phyloP scores from a whole-genome alignment of 1,140 invertebrate species.

The Sitobion miscanthi region DNA sequence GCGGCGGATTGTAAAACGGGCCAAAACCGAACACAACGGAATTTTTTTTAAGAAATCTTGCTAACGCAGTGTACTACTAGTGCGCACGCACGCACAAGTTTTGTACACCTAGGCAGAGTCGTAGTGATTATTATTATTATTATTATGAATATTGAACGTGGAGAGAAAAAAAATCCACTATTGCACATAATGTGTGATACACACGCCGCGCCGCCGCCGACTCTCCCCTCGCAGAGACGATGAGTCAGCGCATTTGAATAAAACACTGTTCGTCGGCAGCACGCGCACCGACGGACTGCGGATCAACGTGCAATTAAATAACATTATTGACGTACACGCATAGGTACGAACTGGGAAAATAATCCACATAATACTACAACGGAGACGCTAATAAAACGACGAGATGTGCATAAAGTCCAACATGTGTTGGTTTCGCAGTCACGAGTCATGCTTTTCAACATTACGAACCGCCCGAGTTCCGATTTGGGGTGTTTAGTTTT shows the following conservation, averaged over 20 bases:
- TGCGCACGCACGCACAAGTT: neutral
- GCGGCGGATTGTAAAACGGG: neutral
- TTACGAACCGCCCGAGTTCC: neutral
- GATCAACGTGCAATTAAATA: neutral
- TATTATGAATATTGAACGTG: neutral
- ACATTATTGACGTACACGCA: neutral
- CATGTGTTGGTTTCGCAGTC: neutral
- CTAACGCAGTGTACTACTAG: slow-evolving; percentile 2
- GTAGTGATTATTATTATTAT: slow-evolving; percentile 26
- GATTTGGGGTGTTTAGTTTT: neutral
- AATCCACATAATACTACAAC: neutral
- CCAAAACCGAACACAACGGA: neutral
- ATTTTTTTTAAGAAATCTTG: neutral
- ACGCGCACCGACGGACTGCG: neutral
- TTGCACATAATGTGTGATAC: neutral
- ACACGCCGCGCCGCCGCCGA: neutral
- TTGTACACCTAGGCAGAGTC: slow-evolving; percentile 22
- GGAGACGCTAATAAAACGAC: neutral
- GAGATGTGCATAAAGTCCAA: neutral
- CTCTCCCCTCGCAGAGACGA: neutral
- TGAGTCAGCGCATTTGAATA: slow-evolving; percentile 42
- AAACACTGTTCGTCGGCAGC: neutral
- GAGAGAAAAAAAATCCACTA: slow-evolving; percentile 29
- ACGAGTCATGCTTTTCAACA: neutral
- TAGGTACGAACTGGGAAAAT: neutral